Conservation (phyloP, 2,797 vertebrate genomes). For the Thripadectes ignobilis region DNA sequence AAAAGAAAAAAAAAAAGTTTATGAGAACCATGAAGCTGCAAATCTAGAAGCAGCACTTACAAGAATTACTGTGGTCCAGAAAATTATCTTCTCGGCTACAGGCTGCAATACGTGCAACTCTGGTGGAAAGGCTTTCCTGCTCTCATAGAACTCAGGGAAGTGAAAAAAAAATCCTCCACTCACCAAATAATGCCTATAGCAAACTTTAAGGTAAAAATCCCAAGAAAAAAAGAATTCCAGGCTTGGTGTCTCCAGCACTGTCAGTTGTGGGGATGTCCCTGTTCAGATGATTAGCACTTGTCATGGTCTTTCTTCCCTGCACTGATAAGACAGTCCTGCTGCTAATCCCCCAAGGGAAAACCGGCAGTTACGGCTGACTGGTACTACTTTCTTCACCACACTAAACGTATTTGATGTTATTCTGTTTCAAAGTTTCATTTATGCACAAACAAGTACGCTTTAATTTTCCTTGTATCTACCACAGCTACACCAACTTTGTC, state of each 20-base stretch:
- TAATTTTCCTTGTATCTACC: background rate
- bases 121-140: background rate
- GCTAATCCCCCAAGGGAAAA: background rate
- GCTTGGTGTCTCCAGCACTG: background rate
- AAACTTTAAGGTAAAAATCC: background rate
- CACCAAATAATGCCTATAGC: background rate
- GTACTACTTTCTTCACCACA: background rate
- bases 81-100: background rate
- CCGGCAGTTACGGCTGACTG: background rate
- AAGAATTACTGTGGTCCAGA: background rate
- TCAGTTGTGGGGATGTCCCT: rapidly evolving
- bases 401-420: background rate
- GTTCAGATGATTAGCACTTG: rapidly evolving
- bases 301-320: background rate
- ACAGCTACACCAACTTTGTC: background rate
- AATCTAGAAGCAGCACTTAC: background rate
- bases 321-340: background rate
- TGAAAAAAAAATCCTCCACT: background rate
- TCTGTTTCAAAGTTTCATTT: background rate
- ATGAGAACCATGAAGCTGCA: background rate
- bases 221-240: background rate
- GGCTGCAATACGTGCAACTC: background rate
- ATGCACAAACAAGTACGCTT: background rate
- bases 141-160: background rate
- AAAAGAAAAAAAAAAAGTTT: background rate